Conservation (phyloP, 1,140 invertebrate genomes). For the Platyscapa corneri region DNA sequence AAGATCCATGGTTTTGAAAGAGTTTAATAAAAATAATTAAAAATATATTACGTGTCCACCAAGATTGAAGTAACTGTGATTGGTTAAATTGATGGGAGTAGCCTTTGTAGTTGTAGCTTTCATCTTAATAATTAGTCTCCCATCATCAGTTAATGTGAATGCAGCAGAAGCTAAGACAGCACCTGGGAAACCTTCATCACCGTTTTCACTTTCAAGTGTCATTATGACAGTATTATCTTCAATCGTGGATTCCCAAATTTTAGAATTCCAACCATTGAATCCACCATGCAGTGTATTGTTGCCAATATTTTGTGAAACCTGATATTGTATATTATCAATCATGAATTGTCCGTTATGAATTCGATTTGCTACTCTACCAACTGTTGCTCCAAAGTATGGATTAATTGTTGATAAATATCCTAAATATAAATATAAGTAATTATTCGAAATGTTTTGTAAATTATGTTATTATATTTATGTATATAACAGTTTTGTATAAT, state of each 20-base stretch:
- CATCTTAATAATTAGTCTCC: slow-evolving; percentile 83
- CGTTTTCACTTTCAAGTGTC: slow-evolving; percentile 83
- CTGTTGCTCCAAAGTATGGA: slow-evolving; percentile 90
- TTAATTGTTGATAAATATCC: slow-evolving; percentile 78
- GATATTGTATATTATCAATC: slow-evolving; percentile 81
- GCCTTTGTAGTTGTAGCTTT: slow-evolving; percentile 83
- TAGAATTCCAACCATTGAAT: slow-evolving; percentile 88
- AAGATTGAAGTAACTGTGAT: slow-evolving; percentile 96
- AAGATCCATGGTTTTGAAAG: too few relatives aligned
- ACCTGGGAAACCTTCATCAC: slow-evolving; percentile 93
- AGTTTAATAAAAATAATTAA: neutral
- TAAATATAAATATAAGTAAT: slow-evolving; percentile 54
- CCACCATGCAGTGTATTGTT: slow-evolving; percentile 91
- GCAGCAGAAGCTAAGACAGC: slow-evolving; percentile 79
- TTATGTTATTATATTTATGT: too few relatives aligned
- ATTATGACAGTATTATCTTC: slow-evolving; percentile 69
- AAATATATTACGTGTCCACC: slow-evolving; percentile 81
- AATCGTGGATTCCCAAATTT: slow-evolving; percentile 76
- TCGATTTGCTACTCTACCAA: slow-evolving; percentile 92
- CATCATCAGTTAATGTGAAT: slow-evolving; percentile 83
- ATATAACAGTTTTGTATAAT: too few relatives aligned
- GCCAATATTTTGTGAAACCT: slow-evolving; percentile 84
- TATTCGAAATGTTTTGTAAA: too few relatives aligned
- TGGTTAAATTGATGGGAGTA: slow-evolving; percentile 92
- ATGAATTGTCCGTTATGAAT: slow-evolving; percentile 82